phyloP scores from a whole-genome alignment of 2,888 invertebrate species.

The Spilarctia lutea region DNA sequence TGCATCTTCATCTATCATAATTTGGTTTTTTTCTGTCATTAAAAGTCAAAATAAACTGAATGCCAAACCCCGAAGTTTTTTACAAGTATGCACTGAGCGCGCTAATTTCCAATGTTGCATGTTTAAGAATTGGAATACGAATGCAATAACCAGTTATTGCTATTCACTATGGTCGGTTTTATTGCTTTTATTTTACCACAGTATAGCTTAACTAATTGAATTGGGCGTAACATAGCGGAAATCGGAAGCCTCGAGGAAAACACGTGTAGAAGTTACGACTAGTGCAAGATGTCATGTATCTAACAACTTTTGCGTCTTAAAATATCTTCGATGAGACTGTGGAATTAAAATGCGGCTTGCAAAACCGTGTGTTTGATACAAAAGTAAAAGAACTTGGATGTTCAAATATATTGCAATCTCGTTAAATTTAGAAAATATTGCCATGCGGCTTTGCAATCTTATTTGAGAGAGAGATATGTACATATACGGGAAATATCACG shows the following conservation, averaged over 20 bases:
- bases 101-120: neutral
- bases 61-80: neutral
- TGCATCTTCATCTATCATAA: neutral
- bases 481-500: no score
- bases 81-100: neutral
- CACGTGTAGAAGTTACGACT: neutral
- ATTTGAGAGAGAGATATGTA: no score
- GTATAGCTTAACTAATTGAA: neutral
- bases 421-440: no score
- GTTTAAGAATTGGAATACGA: neutral
- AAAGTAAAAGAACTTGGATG: no score
- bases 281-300: neutral
- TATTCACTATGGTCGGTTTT: neutral
- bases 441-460: no score
- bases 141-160: conserved; percentile 3
- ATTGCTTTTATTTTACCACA: neutral
- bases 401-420: no score
- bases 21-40: neutral
- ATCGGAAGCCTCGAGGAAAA: neutral
- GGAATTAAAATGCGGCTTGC: no score
- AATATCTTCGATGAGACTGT: no score
- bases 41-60: neutral
- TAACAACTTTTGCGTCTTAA: no score
- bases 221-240: neutral
- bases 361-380: no score